Conservation (phyloP, 2,888 invertebrate species). For the Carcina quercana region DNA sequence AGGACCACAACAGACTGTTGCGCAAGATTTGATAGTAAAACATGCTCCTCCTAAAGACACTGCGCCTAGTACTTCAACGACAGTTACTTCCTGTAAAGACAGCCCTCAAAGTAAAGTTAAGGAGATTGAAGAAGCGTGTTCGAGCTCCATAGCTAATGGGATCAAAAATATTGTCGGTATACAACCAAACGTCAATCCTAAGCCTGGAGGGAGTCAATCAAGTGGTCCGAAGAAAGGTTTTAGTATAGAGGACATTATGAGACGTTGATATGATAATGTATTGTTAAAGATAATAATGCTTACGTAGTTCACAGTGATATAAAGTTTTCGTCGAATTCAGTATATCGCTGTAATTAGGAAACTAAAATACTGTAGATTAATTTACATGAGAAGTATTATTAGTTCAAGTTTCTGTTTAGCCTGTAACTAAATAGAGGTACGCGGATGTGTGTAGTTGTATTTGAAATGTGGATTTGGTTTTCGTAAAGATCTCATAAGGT, state of each 20-base stretch:
- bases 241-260: constrained; percentile 94
- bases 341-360: too few species aligned
- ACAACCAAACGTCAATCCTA: constrained; percentile 59
- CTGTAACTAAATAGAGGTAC: constrained; percentile 51
- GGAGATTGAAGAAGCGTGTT: constrained; percentile 41
- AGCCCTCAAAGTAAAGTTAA: constrained; percentile 29
- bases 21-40: constrained; percentile 70
- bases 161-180: constrained; percentile 70
- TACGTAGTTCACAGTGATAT: too few species aligned
- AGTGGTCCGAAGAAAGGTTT: constrained; percentile 86
- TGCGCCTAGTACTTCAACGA: constrained; percentile 49
- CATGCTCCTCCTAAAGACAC: constrained; percentile 68
- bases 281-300: too few species aligned
- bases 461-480: constrained; percentile 67
- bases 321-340: too few species aligned
- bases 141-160: constrained; percentile 58
- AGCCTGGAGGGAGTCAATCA: constrained; percentile 72
- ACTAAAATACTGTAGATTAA: constrained; percentile 26
- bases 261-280: constrained; percentile 73
- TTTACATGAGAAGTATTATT: constrained; percentile 60
- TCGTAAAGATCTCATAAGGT: constrained; percentile 73
- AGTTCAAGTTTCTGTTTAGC: constrained; percentile 44
- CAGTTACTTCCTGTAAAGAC: constrained; percentile 50
- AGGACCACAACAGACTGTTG: constrained; percentile 66
- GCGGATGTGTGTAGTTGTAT: constrained; percentile 48